Percentiles rank a stretch among this genome's conserved stretches.
phyloP scores from a whole-genome alignment of 2,797 vertebrate species.

The Chrysocyon brachyurus region DNA sequence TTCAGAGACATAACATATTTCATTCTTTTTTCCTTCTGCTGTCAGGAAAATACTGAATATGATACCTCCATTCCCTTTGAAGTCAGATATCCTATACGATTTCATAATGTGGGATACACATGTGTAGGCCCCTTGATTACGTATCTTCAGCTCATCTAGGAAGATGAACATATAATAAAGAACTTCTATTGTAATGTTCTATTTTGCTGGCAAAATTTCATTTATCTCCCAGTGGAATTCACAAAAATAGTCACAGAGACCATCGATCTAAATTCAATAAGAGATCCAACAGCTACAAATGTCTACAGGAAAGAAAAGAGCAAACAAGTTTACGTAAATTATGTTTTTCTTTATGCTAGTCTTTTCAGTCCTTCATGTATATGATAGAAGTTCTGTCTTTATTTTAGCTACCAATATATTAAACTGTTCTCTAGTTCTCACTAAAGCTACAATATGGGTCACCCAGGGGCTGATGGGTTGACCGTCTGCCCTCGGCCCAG shows the following conservation, averaged over 20 bases:
- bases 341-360: not conserved
- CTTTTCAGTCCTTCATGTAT: not conserved
- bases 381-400: not conserved
- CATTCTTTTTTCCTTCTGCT: not conserved
- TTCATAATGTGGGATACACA: constrained; percentile 42
- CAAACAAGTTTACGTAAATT: constrained; percentile 14
- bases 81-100: not conserved
- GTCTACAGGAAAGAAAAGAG: not conserved
- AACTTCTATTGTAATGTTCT: not conserved
- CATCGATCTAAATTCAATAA: not conserved
- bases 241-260: constrained; percentile 14
- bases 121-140: not conserved
- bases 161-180: constrained; percentile 1
- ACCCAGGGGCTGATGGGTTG: too few relatives aligned
- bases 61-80: not conserved
- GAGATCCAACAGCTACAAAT: constrained; percentile 1
- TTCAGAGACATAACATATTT: not conserved
- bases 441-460: not conserved
- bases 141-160: not conserved
- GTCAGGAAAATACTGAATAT: constrained; percentile 10
- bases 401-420: constrained; percentile 31
- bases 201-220: constrained; percentile 40
- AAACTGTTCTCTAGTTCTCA: constrained; percentile 29
- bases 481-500: too few relatives aligned
- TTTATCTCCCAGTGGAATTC: constrained; percentile 26